These are phyloP conservation scores for Blastobasis adustella DNA, from an alignment of 2,888 invertebrate species.

Conservation along the genomic window DNA sequence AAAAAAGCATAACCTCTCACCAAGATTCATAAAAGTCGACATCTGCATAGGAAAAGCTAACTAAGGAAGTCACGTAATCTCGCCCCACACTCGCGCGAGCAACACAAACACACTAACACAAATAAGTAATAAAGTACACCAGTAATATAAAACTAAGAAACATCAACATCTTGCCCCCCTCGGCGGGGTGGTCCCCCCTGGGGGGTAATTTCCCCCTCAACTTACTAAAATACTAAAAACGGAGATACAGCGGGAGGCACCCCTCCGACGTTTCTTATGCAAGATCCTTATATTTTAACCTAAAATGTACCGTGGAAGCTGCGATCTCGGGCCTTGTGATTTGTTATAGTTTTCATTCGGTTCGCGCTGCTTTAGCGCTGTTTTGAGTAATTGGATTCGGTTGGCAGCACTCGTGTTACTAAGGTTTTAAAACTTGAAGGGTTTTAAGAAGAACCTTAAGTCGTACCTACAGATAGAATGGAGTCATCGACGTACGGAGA, in stretches of 20 bases:
- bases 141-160: slow-evolving; percentile 76
- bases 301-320: slow-evolving; percentile 49
- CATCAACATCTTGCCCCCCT: slow-evolving; percentile 64
- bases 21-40: slow-evolving; percentile 36
- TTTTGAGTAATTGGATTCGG: too few species aligned
- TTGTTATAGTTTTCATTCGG: slow-evolving; percentile 14
- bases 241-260: slow-evolving; percentile 62
- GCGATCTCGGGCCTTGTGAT: slow-evolving; percentile 25
- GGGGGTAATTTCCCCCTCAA: slow-evolving; percentile 68
- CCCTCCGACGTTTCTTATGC: slow-evolving; percentile 69
- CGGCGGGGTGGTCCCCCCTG: slow-evolving; percentile 30
- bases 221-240: slow-evolving; percentile 76
- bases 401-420: too few species aligned
- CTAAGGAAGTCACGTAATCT: slow-evolving; percentile 33
- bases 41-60: slow-evolving; percentile 57
- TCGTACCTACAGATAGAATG: too few species aligned
- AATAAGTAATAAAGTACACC: slow-evolving; percentile 72
- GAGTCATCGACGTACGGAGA: too few species aligned
- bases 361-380: too few species aligned
- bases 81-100: slow-evolving; percentile 27
- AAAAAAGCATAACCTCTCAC: slow-evolving; percentile 17
- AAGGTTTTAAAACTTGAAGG: too few species aligned
- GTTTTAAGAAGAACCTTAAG: too few species aligned
- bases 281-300: slow-evolving; percentile 74
- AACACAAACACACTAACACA: slow-evolving; percentile 56